Base-by-base conservation (phyloP, 2,113 vertebrate species). In the Halichoerus grypus region DNA sequence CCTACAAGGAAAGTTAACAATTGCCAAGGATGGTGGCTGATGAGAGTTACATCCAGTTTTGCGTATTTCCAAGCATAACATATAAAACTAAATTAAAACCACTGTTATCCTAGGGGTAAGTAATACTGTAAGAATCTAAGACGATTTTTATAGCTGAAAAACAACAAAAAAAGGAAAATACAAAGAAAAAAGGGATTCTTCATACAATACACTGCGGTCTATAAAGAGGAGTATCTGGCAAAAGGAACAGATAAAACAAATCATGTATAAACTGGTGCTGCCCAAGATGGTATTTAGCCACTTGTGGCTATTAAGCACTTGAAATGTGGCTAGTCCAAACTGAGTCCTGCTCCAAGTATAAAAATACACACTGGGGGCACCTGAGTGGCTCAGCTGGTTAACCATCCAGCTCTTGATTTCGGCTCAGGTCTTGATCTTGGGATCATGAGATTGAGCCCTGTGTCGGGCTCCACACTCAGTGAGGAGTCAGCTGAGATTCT, bases 1-100 rank as follows among this genome's bases (percentile, higher is more conserved):
- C 36, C 74, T 82, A 61, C 14, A 87, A 59, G 26, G 36, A 80
- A 88, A 95, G 59, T 79, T 93, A 95, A 85, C 46, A 92, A 96
- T 7, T 96, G 10, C 49, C 53, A 77, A 65, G 61, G 57, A 91
- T 57, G 18, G 24, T 6, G 57, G 19, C 31, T 85, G 31, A 84
- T 55, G 57, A 88, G 39, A 93, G 36, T 15, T 92, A 33, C 14
- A 92, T 46, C 12, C 69, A 95, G 24, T 92, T 92, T 84, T 76
- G 28, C 21, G 18, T 46, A 86, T 57, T 71, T 86, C 49, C 28
- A 95, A 97, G 5, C 39, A 87, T 39, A 84, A 53, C 53, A 79
- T 19, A 65, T n/a, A 46, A 82, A 95, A 67, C 91, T 55, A 94
- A 94, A 59, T 63, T 82, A 76, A 72, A 95, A 95, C 9, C 67